These are phyloP conservation scores for Orientallactaga sibirica DNA, from an alignment of 2,797 vertebrate genomes.

Conservation along the genomic window DNA sequence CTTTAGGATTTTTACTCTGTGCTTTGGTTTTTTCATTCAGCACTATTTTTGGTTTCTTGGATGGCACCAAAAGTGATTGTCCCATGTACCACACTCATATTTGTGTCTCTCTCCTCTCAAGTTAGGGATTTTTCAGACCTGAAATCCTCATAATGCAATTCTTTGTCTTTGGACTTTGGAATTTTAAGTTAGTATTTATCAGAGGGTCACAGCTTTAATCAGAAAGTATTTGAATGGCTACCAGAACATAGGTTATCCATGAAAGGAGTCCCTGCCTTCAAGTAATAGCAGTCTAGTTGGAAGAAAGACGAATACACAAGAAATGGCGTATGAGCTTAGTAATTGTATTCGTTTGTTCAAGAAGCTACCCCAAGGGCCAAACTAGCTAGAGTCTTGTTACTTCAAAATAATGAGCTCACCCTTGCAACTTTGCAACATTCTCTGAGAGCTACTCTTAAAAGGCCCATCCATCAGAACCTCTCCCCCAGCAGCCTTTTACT, in stretches of 20 bases:
- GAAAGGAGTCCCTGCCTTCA: not conserved
- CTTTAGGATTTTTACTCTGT: not conserved
- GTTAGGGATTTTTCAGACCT: not conserved
- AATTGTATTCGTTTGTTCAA: not conserved
- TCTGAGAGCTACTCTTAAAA: not conserved
- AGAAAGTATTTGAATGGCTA: not conserved
- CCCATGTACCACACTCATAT: not conserved
- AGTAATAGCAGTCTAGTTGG: not conserved
- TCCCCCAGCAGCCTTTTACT: not conserved
- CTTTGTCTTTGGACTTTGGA: slow-evolving; percentile 29
- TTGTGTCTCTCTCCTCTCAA: not conserved
- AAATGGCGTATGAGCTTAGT: not conserved
- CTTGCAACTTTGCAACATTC: not conserved
- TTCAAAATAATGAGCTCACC: not conserved
- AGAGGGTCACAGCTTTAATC: not conserved
- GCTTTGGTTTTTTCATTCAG: not conserved
- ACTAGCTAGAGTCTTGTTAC: not conserved
- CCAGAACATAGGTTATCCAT: not conserved
- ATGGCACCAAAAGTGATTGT: not conserved
- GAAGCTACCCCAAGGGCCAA: too few relatives aligned
- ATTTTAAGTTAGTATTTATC: not conserved
- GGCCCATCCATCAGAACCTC: not conserved
- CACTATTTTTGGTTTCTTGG: not conserved
- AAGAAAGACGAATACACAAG: not conserved
- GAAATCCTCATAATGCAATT: not conserved